phyloP scores from a whole-genome alignment of 2,888 invertebrate species.

The Cantharis flavilabris region DNA sequence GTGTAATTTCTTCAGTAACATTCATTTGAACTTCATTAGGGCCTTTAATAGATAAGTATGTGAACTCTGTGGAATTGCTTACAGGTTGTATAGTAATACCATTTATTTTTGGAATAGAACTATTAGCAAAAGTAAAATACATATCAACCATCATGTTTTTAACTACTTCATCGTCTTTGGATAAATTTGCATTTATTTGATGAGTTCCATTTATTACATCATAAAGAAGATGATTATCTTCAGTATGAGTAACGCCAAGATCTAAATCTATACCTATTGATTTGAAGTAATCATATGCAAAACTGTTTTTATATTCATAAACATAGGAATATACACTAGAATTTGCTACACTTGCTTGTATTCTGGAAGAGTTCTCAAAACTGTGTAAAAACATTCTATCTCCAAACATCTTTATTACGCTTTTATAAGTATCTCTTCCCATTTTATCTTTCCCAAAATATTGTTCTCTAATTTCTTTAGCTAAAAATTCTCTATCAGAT shows the following conservation, averaged over 20 bases:
- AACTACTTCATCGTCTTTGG: neutral
- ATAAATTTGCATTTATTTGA: neutral
- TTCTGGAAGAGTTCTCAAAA: neutral
- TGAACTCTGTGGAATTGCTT: neutral
- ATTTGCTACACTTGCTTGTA: neutral
- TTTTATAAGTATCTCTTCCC: neutral
- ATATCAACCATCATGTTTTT: neutral
- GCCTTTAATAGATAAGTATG: neutral
- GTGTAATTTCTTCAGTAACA: neutral
- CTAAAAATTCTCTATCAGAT: neutral
- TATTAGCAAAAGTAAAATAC: neutral
- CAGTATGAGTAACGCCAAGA: neutral
- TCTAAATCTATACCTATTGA: neutral
- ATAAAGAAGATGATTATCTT: neutral
- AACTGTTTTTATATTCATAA: neutral
- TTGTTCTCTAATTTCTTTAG: neutral
- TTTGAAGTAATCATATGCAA: neutral
- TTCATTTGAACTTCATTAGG: neutral
- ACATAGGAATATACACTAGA: slow-evolving; percentile 1
- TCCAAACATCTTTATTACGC: neutral
- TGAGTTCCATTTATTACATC: neutral
- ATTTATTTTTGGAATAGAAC: neutral
- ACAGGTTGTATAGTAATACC: neutral
- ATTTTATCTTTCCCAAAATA: neutral
- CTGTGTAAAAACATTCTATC: slow-evolving; percentile 3